phyloP scores from a whole-genome alignment of 2,113 vertebrate genomes.

The Podocnemis expansa region DNA sequence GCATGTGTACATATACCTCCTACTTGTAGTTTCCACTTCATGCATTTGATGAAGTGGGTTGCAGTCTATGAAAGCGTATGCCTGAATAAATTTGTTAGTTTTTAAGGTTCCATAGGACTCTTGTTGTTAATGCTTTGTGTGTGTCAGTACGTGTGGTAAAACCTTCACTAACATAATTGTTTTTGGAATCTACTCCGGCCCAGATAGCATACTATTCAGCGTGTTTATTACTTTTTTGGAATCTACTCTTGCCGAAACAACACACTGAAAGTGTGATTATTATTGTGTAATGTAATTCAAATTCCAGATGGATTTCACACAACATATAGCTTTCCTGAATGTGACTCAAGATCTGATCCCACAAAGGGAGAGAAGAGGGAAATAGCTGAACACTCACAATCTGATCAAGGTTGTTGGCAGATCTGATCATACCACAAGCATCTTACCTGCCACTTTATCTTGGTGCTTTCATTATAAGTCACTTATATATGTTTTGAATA shows the following conservation, averaged over 20 bases:
- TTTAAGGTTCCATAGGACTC: no score
- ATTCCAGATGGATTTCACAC: neutral
- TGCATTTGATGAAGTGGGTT: no score
- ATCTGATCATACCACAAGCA: neutral
- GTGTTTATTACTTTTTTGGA: no score
- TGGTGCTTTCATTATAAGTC: constrained; percentile 12
- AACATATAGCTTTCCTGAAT: neutral
- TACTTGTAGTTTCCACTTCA: no score
- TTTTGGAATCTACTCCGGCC: neutral
- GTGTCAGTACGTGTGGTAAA: neutral
- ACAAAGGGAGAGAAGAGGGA: neutral
- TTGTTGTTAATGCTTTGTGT: no score
- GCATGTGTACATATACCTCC: no score
- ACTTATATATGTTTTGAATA: neutral
- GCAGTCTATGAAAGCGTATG: no score
- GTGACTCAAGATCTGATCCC: constrained; percentile 5
- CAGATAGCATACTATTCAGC: neutral
- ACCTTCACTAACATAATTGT: neutral
- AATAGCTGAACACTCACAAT: neutral
- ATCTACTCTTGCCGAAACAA: neutral
- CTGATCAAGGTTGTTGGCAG: constrained; percentile 2
- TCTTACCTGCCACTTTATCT: constrained; percentile 13
- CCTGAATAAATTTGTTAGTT: no score
- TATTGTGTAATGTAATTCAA: neutral
- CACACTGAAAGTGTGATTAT: neutral